Evolutionary conservation across 2,797 vertebrate species (phyloP).

Genomic region (Brachyrhaphis roseni): DNA sequence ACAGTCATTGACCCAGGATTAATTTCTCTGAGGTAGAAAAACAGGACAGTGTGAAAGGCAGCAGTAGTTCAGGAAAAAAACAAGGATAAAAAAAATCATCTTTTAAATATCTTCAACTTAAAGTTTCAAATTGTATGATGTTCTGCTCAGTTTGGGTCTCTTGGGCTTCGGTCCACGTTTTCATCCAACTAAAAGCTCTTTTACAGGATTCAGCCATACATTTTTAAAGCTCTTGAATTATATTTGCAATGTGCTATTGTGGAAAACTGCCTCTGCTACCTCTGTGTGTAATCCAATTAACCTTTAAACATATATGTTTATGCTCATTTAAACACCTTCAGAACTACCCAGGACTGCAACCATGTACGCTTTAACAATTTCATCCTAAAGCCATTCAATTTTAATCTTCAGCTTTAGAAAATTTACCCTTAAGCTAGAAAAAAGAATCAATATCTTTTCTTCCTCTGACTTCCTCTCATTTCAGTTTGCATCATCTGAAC

Average conservation of each 20-base stretch:
- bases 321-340: neutral
- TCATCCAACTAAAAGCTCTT: neutral
- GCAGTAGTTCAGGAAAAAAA: neutral
- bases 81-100: neutral
- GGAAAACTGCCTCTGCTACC: neutral
- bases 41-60: neutral
- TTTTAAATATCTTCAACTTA: neutral
- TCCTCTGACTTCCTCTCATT: slow-evolving; percentile 33
- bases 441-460: slow-evolving; percentile 50
- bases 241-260: neutral
- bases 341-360: neutral
- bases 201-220: neutral
- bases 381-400: neutral
- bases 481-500: neutral
- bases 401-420: neutral
- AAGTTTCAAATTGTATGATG: neutral
- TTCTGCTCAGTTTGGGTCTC: neutral
- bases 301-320: neutral
- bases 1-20: neutral
- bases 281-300: neutral
- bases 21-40: neutral
- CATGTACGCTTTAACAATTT: neutral
- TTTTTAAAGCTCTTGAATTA: neutral
- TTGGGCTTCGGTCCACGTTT: neutral
- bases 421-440: slow-evolving; percentile 33